Evolutionary conservation across 2,113 vertebrate species (phyloP), one percentile per base, ranked within the genome.

Genomic region (Arizona elegans): DNA sequence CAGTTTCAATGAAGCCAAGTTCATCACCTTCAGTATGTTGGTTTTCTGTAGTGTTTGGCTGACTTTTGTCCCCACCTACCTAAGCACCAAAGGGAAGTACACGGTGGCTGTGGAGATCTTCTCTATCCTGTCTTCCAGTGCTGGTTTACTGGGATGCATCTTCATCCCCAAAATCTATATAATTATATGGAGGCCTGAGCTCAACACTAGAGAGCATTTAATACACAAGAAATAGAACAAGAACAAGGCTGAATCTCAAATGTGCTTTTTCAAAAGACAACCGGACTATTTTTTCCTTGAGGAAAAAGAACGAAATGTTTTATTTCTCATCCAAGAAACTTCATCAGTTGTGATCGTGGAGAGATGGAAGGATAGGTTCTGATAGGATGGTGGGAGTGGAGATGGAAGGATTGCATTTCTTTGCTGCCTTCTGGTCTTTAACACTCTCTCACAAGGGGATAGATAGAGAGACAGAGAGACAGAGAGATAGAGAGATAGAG

Each of bases 11-110:
- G 91, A 91, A 87, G 91, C 91, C 43, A 91, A 62, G 15, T 91
- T 87, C 17, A 91, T 91, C 17, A 91, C 91, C 24, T 91, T 87
- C 55, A 92, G 86, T 26, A 92, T 92, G 86, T 53, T 87, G 56
- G 91, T 92, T n/a, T 92, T 92, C 33, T 92, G 86, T 43, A 92
- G 91, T 33, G 91, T 92, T 65, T 92, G 91, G 91, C 0, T 92
- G 4, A 87, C 91, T 5, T 92, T 92, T 88, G 2, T 92, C 9
- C 91, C 91, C 6, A 65, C 91, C 3, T 88, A 92, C 4, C 1
- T 92, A 12, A 88, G 91, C 50, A 70, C 91, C 5, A 65, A 13
- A 54, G 91, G 86, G 1, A 92, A 88, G 54, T 38, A 88, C 4
- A 92, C 75, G 86, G 91, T 92, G 12, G 86, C 50, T 0, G 86